Base-by-base conservation (phyloP, 1,140 invertebrate species). In the Chlorops oryzae region DNA sequence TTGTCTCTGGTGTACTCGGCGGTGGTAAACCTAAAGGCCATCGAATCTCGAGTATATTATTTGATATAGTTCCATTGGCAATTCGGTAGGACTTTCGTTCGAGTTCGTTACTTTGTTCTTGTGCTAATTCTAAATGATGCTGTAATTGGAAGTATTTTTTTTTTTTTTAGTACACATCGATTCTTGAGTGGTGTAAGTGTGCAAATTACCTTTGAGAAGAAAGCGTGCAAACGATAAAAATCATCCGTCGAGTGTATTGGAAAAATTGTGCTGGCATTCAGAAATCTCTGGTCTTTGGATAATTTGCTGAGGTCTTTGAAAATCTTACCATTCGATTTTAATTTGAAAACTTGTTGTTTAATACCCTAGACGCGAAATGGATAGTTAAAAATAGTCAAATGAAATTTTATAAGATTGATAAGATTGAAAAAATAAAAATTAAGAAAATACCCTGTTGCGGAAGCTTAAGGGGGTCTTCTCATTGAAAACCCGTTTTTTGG, bases 11-110 rank as follows among this genome's bases (percentile, higher is more conserved):
- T 51, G 79, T 80, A 52, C 80, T 82, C 3, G 77, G 77, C 24
- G 78, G 74, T 25, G 82, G 79, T 62, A 85, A 82, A n/a, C 91
- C 91, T 50, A 87, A 69, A 2, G 91, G 92, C 91, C 91, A 95
- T 1, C 77, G 76, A 41, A 74, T 59, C 62, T 79, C 75, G 34
- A 73, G 64, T 52, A 75, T 73, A 39, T 75, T 73, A 37, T 73
- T 57, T 2, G 79, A 79, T 20, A 74, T 75, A 47, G 59, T 63
- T 24, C 70, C 68, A 23, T 73, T 73, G 39, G 69, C 67, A 52
- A 66, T 73, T 47, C 57, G 56, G 48, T 66, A 63, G 17, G 65
- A 62, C 51, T 62, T 70, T 20, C 76, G 63, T 22, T 73, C 61
- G n/a, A 82, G 59, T 21, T 65, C 61, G 17, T 59, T 54, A 51